These are phyloP conservation scores for Podiceps cristatus DNA, from an alignment of 2,113 vertebrate species.

Conservation along the genomic window DNA sequence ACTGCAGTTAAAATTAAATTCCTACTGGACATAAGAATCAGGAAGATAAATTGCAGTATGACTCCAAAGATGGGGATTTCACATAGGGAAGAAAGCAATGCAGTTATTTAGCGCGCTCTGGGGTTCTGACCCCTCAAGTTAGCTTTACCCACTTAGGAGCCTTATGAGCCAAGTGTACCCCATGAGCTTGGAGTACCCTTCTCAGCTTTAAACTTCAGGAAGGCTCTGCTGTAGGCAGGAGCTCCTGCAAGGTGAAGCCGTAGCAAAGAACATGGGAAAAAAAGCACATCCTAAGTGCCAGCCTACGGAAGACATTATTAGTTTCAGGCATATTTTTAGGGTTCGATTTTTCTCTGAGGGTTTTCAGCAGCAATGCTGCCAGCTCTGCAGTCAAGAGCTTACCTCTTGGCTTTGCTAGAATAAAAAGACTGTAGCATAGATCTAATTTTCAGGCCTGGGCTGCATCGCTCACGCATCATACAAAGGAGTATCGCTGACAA, in stretches of 20 bases:
- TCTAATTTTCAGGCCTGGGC: not conserved
- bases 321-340: not conserved
- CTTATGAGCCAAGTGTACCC: not conserved
- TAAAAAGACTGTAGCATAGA: not conserved
- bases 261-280: not conserved
- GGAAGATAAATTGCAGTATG: not conserved
- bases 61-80: not conserved
- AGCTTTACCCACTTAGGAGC: not conserved
- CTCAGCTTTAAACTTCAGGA: not conserved
- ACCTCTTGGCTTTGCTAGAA: not conserved
- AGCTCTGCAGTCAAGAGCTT: not conserved
- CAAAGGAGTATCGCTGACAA: not conserved
- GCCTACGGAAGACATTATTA: not conserved
- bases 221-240: not conserved
- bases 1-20: not conserved
- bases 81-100: not conserved
- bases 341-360: not conserved
- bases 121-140: not conserved
- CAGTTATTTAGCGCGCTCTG: not conserved
- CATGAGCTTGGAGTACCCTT: not conserved
- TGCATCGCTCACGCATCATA: fast-evolving
- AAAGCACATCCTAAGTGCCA: not conserved
- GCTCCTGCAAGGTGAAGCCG: not conserved
- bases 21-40: not conserved
- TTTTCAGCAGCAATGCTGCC: not conserved